These are phyloP conservation scores for Hemiscyllium ocellatum DNA, from an alignment of 2,113 vertebrate species.

Conservation along the genomic window DNA sequence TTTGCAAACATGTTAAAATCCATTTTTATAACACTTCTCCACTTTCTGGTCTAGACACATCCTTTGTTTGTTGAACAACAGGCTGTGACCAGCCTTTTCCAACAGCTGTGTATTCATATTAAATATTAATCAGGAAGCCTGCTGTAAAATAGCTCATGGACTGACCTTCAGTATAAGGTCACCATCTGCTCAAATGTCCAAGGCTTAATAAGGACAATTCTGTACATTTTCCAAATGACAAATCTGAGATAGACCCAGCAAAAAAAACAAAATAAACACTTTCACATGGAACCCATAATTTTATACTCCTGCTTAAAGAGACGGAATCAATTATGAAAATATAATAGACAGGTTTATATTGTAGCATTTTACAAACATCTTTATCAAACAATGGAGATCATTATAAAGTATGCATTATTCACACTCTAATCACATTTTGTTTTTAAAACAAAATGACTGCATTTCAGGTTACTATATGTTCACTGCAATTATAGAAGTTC, in stretches of 20 bases:
- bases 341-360: background rate
- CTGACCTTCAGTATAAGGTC: constrained; percentile 43
- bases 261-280: constrained; percentile 19
- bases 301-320: background rate
- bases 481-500: background rate
- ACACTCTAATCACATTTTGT: background rate
- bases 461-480: background rate
- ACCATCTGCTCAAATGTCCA: constrained; percentile 49
- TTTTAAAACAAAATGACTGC: background rate
- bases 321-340: background rate
- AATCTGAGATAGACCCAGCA: constrained; percentile 34
- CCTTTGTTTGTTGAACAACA: constrained; percentile 43
- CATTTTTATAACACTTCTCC: constrained; percentile 44
- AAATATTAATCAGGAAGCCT: constrained; percentile 48
- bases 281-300: background rate
- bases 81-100: constrained; percentile 44
- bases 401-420: background rate
- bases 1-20: constrained; percentile 41
- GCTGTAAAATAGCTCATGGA: constrained; percentile 36
- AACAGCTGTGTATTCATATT: constrained; percentile 45
- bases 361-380: background rate
- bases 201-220: constrained; percentile 45
- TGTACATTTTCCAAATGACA: constrained; percentile 42
- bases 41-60: constrained; percentile 37
- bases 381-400: background rate